These are phyloP conservation scores for Drosophila paranaensis DNA, from an alignment of 2,888 invertebrate species.

Conservation along the genomic window DNA sequence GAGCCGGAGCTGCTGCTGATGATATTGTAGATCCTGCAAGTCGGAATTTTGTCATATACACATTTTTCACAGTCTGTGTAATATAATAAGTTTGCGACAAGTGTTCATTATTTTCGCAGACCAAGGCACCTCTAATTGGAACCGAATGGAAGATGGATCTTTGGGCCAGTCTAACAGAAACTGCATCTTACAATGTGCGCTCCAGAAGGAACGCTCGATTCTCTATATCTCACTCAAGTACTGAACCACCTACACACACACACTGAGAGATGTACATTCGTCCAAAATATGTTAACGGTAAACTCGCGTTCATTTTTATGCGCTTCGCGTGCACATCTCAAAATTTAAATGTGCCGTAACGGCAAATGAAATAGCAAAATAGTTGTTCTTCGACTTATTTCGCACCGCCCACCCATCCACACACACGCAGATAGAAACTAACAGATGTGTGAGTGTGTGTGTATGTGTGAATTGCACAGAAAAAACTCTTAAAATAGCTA, in stretches of 20 bases:
- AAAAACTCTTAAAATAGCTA: slow-evolving; percentile 67
- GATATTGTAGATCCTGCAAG: slow-evolving; percentile 14
- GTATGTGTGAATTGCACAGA: slow-evolving; percentile 60
- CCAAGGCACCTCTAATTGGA: slow-evolving; percentile 34
- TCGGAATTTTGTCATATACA: slow-evolving; percentile 51
- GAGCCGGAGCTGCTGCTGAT: slow-evolving; percentile 13
- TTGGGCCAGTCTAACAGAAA: slow-evolving; percentile 23
- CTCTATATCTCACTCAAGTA: not conserved
- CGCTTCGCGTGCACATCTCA: slow-evolving; percentile 77
- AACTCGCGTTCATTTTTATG: slow-evolving; percentile 80
- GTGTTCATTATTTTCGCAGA: slow-evolving; percentile 53
- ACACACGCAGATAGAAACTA: slow-evolving; percentile 9
- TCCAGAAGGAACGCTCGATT: slow-evolving; percentile 6
- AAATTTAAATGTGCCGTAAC: slow-evolving; percentile 81
- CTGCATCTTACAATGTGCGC: slow-evolving; percentile 37
- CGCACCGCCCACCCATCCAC: slow-evolving; percentile 14
- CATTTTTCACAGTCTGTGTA: slow-evolving; percentile 83
- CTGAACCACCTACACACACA: slow-evolving; percentile 53
- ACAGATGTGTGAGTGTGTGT: slow-evolving; percentile 18
- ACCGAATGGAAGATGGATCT: slow-evolving; percentile 1
- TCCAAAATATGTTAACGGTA: slow-evolving; percentile 75
- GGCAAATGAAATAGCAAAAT: slow-evolving; percentile 73
- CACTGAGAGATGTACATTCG: slow-evolving; percentile 33
- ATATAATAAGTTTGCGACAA: slow-evolving; percentile 82
- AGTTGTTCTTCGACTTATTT: slow-evolving; percentile 47